These are phyloP conservation scores for Drosophila vallismaia DNA, from an alignment of 2,888 invertebrate species.

Conservation along the genomic window DNA sequence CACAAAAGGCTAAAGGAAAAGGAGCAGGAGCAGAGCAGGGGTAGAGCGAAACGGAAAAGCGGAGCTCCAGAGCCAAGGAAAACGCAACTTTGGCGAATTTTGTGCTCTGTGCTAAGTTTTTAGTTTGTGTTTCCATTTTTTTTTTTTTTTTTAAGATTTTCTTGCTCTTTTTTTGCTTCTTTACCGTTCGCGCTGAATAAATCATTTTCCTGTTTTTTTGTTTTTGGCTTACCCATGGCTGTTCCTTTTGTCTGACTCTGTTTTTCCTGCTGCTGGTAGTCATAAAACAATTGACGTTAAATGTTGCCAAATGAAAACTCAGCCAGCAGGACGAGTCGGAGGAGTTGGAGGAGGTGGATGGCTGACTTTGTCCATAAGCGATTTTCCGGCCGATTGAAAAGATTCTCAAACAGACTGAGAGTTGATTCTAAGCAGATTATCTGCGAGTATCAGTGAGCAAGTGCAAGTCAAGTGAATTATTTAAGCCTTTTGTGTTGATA, in stretches of 20 bases:
- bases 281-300: constrained; percentile 77
- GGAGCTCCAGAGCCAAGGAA: constrained; percentile 33
- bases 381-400: constrained; percentile 41
- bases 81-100: constrained; percentile 77
- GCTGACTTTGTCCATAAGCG: constrained; percentile 24
- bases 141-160: constrained; percentile 18
- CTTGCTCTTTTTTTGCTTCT: constrained; percentile 18
- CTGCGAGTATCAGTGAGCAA: constrained; percentile 3
- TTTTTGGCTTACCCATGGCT: background rate
- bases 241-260: constrained; percentile 44
- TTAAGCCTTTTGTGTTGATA: constrained; percentile 14
- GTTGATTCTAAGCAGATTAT: constrained; percentile 35
- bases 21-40: background rate
- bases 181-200: constrained; percentile 63
- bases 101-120: constrained; percentile 55
- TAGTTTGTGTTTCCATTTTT: constrained; percentile 15
- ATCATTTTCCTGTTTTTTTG: constrained; percentile 54
- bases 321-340: background rate
- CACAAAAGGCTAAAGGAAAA: constrained; percentile 34
- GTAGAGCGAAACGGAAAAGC: constrained; percentile 2
- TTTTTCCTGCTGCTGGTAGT: constrained; percentile 48
- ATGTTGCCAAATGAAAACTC: constrained; percentile 64
- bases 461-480: constrained; percentile 33
- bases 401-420: constrained; percentile 40
- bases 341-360: background rate